phyloP scores from a whole-genome alignment of 2,113 vertebrate genomes.

The Cyphomyrus plagiostoma region DNA sequence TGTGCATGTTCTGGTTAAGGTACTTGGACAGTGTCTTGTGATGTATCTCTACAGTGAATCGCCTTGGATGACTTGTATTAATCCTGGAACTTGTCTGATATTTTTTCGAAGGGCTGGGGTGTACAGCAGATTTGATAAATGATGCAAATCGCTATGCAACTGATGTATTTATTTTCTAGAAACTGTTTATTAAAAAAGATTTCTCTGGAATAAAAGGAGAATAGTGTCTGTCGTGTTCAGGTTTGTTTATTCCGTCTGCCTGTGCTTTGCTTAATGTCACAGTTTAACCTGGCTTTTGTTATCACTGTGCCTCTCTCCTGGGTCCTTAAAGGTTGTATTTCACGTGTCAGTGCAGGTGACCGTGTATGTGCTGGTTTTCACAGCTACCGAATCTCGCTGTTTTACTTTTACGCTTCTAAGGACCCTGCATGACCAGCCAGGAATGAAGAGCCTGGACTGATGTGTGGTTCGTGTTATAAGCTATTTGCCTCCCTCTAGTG shows the following conservation, averaged over 20 bases:
- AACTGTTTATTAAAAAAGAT: neutral
- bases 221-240: neutral
- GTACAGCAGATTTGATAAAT: neutral
- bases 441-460: neutral
- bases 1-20: neutral
- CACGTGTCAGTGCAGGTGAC: neutral
- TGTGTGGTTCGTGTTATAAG: neutral
- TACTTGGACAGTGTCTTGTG: neutral
- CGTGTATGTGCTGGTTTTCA: neutral
- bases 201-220: neutral
- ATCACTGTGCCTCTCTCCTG: neutral
- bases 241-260: neutral
- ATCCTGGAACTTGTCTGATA: neutral
- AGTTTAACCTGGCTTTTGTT: neutral
- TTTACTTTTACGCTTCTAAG: neutral
- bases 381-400: neutral
- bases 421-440: neutral
- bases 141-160: neutral
- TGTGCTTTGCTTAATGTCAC: neutral
- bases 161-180: slow-evolving; percentile 14
- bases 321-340: neutral
- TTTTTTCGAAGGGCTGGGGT: neutral
- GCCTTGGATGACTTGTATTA: neutral
- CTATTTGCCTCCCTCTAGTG: slow-evolving; percentile 1
- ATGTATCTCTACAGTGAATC: neutral